Conservation (phyloP, 2,113 vertebrate species). For the Anthoscopus minutus region DNA sequence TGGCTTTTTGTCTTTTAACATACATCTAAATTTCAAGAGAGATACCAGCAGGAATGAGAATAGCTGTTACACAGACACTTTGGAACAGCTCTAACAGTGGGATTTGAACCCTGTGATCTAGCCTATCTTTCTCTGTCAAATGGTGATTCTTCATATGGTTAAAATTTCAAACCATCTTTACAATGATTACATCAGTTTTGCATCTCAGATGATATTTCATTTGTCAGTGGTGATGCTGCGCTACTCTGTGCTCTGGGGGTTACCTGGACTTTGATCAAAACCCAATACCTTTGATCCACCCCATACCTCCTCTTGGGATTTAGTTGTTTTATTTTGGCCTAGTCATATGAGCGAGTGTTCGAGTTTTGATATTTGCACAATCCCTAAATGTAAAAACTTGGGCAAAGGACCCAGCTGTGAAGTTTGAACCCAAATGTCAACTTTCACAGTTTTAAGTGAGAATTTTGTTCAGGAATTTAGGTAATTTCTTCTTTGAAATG, state of each 20-base stretch:
- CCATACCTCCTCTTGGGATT: background rate
- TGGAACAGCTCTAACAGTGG: background rate
- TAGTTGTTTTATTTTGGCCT: background rate
- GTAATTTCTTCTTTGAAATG: background rate
- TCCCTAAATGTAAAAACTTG: background rate
- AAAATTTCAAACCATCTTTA: background rate
- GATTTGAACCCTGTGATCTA: background rate
- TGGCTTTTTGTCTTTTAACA: background rate
- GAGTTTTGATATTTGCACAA: background rate
- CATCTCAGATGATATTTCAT: background rate
- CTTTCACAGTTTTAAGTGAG: background rate
- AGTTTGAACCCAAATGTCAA: background rate
- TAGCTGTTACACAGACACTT: background rate
- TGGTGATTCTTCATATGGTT: background rate
- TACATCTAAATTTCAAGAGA: background rate
- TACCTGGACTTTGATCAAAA: background rate
- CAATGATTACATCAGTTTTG: background rate
- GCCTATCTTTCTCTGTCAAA: background rate
- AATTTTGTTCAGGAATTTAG: background rate
- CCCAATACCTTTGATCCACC: accelerated
- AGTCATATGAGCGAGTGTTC: background rate
- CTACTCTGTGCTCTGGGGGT: background rate
- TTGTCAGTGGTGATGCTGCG: background rate
- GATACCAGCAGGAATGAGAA: background rate
- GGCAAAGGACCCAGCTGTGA: background rate